Percentiles rank a stretch among this genome's conserved stretches.
Conservation (phyloP, 2,113 vertebrate genomes). For the Lates calcarifer region DNA sequence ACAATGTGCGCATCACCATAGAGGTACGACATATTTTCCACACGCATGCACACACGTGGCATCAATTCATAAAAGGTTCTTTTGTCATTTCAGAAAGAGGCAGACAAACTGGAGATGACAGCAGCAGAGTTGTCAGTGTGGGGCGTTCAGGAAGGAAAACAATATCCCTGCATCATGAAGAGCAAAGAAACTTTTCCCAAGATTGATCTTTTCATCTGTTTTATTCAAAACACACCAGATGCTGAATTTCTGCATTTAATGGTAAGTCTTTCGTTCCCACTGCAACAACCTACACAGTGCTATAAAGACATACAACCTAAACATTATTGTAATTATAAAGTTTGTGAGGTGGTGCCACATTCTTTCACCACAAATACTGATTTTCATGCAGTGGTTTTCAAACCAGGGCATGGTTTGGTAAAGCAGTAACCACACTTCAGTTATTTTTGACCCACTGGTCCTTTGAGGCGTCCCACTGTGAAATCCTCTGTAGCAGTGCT, state of each 20-base stretch:
- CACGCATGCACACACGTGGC: too few relatives aligned
- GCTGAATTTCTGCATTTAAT: conserved; percentile 43
- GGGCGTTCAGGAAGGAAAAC: conserved; percentile 62
- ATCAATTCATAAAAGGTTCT: too few relatives aligned
- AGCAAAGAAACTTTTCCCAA: conserved; percentile 74
- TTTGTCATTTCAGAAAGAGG: too few relatives aligned
- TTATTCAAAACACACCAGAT: conserved; percentile 27
- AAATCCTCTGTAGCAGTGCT: too few relatives aligned
- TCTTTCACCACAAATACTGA: neutral
- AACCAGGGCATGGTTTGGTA: neutral
- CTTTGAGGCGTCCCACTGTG: too few relatives aligned
- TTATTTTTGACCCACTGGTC: too few relatives aligned
- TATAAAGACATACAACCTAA: neutral
- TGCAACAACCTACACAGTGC: neutral
- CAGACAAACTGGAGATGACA: conserved; percentile 87
- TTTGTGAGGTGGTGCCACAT: too few relatives aligned
- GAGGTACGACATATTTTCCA: too few relatives aligned
- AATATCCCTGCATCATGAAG: conserved; percentile 79
- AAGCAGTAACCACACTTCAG: too few relatives aligned
- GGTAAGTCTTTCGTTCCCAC: conserved; percentile 53
- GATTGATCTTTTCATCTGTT: conserved; percentile 86
- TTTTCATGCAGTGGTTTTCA: neutral
- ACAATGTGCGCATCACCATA: too few relatives aligned
- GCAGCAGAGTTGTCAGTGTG: conserved; percentile 84
- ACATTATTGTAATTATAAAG: neutral